These are phyloP conservation scores for Resseliella maxima DNA, from an alignment of 2,888 invertebrate species.

Conservation along the genomic window DNA sequence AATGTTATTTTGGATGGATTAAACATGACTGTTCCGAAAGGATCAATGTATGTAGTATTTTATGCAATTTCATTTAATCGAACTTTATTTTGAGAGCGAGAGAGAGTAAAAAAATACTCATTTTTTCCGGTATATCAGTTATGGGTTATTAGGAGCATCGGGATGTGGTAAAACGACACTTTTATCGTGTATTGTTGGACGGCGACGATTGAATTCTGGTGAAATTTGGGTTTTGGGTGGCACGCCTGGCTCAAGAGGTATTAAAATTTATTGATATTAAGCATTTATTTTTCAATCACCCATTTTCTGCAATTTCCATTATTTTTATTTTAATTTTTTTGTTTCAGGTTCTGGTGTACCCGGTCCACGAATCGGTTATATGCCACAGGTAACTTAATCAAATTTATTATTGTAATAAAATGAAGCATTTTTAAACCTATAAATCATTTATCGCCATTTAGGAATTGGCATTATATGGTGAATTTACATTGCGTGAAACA, in stretches of 20 bases:
- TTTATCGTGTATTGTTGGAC: slow-evolving; percentile 86
- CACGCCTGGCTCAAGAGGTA: slow-evolving; percentile 82
- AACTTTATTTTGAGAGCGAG: background rate
- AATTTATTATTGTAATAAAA: no score
- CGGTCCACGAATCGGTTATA: slow-evolving; percentile 84
- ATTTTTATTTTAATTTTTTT: no score
- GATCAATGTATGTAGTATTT: slow-evolving; percentile 78
- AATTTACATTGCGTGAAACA: slow-evolving; percentile 85
- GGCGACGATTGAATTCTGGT: slow-evolving; percentile 82
- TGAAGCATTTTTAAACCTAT: no score
- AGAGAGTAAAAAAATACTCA: background rate
- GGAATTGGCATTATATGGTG: slow-evolving; percentile 83
- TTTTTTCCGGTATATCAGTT: slow-evolving; percentile 70
- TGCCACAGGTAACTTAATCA: slow-evolving; percentile 76
- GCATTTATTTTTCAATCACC: no score
- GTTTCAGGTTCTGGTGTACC: slow-evolving; percentile 75
- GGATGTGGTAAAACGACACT: slow-evolving; percentile 93
- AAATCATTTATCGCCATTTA: no score
- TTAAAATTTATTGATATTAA: no score
- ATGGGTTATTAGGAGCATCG: slow-evolving; percentile 88
- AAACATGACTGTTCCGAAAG: slow-evolving; percentile 92
- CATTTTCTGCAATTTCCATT: no score
- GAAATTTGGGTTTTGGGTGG: slow-evolving; percentile 88
- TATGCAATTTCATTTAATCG: slow-evolving; percentile 57
- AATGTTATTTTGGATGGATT: slow-evolving; percentile 86